phyloP scores from a whole-genome alignment of 2,888 invertebrate genomes.

The Epinotia bilunana region DNA sequence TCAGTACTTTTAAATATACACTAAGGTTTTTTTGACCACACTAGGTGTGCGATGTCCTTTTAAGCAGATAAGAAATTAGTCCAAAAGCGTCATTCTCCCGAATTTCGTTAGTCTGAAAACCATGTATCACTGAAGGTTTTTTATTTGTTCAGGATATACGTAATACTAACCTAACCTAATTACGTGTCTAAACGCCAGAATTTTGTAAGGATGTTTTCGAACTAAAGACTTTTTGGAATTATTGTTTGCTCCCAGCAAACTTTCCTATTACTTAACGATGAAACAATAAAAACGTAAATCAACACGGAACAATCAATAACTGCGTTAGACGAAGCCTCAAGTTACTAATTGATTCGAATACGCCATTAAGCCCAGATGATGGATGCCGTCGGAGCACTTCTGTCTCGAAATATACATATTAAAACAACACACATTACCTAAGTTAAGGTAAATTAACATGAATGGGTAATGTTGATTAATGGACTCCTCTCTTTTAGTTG shows the following conservation, averaged over 20 bases:
- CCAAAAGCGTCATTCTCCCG: no score
- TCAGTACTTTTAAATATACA: no score
- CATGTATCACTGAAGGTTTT: no score
- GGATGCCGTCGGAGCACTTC: conserved; percentile 64
- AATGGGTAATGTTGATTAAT: neutral
- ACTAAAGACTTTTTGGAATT: neutral
- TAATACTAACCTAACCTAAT: no score
- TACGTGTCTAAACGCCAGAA: no score
- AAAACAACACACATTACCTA: conserved; percentile 13
- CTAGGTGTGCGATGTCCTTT: no score
- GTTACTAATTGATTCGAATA: conserved; percentile 83
- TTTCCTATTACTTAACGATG: neutral
- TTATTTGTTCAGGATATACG: no score
- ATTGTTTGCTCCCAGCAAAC: neutral
- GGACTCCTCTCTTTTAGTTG: neutral
- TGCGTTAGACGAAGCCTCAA: conserved; percentile 59
- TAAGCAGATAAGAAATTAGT: no score
- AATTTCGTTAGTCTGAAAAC: no score
- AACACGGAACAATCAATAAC: conserved; percentile 34
- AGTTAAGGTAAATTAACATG: conserved; percentile 8
- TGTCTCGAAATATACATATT: conserved; percentile 29
- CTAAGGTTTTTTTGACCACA: no score
- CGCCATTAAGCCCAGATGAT: conserved; percentile 81
- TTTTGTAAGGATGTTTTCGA: neutral
- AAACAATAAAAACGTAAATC: conserved; percentile 30